These are phyloP conservation scores for Catocala sponsa DNA, from an alignment of 2,888 invertebrate genomes.

Conservation along the genomic window DNA sequence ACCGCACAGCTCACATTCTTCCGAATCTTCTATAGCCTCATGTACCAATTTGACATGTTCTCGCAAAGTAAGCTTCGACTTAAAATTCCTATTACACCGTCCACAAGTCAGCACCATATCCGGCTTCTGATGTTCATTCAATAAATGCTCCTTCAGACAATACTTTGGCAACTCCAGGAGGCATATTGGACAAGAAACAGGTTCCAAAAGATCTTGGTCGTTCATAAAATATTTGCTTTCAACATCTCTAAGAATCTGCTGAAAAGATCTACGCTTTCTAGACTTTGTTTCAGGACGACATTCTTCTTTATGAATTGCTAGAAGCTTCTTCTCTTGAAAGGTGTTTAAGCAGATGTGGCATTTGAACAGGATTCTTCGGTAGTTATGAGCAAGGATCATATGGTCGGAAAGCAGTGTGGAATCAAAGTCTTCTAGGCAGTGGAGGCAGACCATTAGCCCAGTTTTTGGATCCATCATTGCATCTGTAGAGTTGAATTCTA, in stretches of 20 bases:
- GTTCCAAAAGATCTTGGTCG: constrained; percentile 37
- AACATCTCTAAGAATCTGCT: constrained; percentile 51
- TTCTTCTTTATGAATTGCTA: constrained; percentile 43
- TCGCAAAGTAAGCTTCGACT: constrained; percentile 55
- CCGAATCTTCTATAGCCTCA: constrained; percentile 57
- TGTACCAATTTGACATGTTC: constrained; percentile 63
- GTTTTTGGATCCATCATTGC: constrained; percentile 56
- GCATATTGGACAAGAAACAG: constrained; percentile 53
- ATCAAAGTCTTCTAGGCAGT: constrained; percentile 57
- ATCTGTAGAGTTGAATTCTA: constrained; percentile 57
- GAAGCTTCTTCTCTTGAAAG: constrained; percentile 46
- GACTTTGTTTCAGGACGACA: constrained; percentile 51
- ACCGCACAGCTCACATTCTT: constrained; percentile 59
- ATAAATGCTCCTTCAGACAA: constrained; percentile 54
- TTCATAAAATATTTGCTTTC: constrained; percentile 42
- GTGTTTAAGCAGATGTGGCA: constrained; percentile 54
- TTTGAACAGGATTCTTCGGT: constrained; percentile 52
- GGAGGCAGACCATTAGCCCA: constrained; percentile 56
- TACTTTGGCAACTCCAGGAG: constrained; percentile 52
- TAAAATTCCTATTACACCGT: constrained; percentile 55
- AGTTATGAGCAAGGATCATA: constrained; percentile 58
- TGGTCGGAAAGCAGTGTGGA: constrained; percentile 49
- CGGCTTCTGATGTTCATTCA: constrained; percentile 51
- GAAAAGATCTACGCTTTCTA: constrained; percentile 50
- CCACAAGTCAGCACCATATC: constrained; percentile 50